These are phyloP conservation scores for Anneissia japonica DNA, from an alignment of 35 echinoderm and acorn worm species.

Conservation along the genomic window DNA sequence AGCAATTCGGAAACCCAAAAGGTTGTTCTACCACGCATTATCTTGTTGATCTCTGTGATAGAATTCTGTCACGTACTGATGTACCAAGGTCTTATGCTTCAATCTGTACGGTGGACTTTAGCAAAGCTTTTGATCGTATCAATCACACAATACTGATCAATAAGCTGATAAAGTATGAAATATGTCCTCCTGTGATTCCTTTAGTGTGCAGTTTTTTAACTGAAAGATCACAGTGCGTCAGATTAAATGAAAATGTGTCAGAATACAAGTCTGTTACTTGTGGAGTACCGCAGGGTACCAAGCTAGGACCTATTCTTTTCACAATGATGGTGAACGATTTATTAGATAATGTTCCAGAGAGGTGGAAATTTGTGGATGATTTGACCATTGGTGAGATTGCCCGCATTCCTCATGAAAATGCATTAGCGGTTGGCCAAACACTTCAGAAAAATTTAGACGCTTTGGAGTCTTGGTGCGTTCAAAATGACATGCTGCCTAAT, in stretches of 20 bases:
- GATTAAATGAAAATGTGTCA: too few species aligned
- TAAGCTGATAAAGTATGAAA: neutral
- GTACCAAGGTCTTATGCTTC: neutral
- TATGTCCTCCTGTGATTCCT: neutral
- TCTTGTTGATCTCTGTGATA: conserved; percentile 20
- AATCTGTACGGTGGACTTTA: conserved; percentile 15
- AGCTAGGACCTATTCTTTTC: neutral
- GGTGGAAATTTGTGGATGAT: conserved; percentile 30
- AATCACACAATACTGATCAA: conserved; percentile 16
- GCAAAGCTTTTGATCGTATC: conserved; percentile 16
- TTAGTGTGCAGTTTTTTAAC: conserved; percentile 28
- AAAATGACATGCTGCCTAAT: conserved; percentile 12
- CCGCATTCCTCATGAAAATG: neutral
- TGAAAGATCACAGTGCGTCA: neutral
- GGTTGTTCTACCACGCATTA: conserved; percentile 21
- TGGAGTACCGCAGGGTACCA: conserved; percentile 15
- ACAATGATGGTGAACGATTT: conserved; percentile 3
- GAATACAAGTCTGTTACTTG: neutral
- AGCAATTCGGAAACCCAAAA: conserved; percentile 31
- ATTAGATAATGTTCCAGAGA: neutral
- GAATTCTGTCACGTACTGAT: conserved; percentile 11
- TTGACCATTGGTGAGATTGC: neutral
- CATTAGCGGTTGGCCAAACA: neutral
- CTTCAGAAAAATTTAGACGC: conserved; percentile 4
- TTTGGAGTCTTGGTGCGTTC: neutral